Conservation (phyloP, 2,888 invertebrate genomes). For the Trachelus iudaicus region DNA sequence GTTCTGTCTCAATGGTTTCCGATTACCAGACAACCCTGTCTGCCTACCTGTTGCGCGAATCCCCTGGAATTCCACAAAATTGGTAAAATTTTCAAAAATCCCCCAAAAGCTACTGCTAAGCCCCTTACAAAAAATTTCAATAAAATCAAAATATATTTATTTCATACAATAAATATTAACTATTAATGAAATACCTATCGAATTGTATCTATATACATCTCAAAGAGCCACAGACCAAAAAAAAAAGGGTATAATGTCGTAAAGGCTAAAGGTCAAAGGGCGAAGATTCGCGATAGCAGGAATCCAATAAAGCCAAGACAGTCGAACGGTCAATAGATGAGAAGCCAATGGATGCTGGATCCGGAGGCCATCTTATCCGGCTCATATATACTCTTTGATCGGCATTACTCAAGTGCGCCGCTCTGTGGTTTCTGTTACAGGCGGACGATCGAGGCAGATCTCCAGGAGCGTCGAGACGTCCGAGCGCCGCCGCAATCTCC, state of each 20-base stretch:
- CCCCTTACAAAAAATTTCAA: not conserved
- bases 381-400: not conserved
- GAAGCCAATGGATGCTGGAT: not conserved
- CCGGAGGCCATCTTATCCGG: not conserved
- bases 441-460: constrained; percentile 63
- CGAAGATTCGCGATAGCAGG: not conserved
- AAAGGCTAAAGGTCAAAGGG: not conserved
- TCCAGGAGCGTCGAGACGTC: constrained; percentile 60
- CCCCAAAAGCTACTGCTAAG: not conserved
- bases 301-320: not conserved
- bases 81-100: not conserved
- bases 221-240: not conserved
- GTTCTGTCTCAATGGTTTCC: not conserved
- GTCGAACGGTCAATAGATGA: not conserved
- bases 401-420: not conserved
- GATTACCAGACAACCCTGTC: not conserved
- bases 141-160: not conserved
- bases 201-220: not conserved
- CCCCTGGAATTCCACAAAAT: not conserved
- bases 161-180: too few species aligned
- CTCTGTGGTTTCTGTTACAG: constrained; percentile 38
- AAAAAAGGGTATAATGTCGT: not conserved
- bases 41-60: constrained; percentile 7
- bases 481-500: constrained; percentile 47
- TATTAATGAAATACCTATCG: not conserved